A percentile compares a stretch with the other conserved stretches of the same genome.
Evolutionary conservation across 2,888 invertebrate genomes (phyloP).

Genomic region (Blera fallax): DNA sequence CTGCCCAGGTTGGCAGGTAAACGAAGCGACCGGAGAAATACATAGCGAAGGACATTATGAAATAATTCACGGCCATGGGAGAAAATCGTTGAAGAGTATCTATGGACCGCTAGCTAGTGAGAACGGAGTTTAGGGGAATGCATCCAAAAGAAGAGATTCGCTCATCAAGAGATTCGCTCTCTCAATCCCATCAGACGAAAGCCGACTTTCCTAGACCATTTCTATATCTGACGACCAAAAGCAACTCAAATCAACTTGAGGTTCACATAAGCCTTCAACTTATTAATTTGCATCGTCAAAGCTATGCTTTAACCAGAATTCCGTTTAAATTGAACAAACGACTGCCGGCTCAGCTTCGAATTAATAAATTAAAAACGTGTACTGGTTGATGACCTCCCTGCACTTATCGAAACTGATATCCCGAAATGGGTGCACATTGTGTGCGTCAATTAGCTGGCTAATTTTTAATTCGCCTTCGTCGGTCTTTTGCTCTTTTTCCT

Average conservation of each 20-base stretch:
- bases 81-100: too few species aligned
- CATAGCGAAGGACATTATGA: too few species aligned
- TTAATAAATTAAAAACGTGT: slow-evolving; percentile 10
- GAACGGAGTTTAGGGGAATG: too few species aligned
- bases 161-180: too few species aligned
- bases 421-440: slow-evolving; percentile 22
- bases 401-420: slow-evolving; percentile 8
- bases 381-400: slow-evolving; percentile 12
- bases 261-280: not conserved
- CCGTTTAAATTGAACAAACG: slow-evolving; percentile 13
- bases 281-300: slow-evolving; percentile 9
- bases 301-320: not conserved
- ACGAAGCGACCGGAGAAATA: too few species aligned
- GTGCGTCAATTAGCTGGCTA: slow-evolving; percentile 25
- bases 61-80: too few species aligned
- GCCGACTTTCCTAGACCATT: too few species aligned
- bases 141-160: too few species aligned
- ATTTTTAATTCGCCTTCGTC: slow-evolving; percentile 10
- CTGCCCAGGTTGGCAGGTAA: too few species aligned
- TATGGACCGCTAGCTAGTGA: too few species aligned
- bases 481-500: slow-evolving; percentile 13
- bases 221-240: too few species aligned
- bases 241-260: not conserved
- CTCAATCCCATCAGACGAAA: too few species aligned
- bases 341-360: not conserved